Conservation (phyloP, 2,888 invertebrate species). For the Heterodera filipjevi region DNA sequence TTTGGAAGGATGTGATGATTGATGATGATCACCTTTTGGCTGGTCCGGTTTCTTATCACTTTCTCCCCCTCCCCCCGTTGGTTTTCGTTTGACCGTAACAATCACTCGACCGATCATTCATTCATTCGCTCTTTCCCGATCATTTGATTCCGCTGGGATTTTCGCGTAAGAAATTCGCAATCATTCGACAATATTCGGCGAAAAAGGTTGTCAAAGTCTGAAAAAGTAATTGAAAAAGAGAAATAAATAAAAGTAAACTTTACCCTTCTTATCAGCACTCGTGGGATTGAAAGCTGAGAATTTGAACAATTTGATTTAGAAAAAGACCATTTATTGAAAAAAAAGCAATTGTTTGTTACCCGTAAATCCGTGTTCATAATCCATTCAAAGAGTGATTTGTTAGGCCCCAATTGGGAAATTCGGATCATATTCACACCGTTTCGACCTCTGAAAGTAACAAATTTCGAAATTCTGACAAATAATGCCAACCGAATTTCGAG, state of each 20-base stretch:
- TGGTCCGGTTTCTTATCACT: too few relatives aligned
- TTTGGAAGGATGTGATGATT: too few relatives aligned
- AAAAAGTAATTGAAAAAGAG: not conserved
- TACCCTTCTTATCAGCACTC: conserved; percentile 41
- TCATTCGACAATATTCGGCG: conserved; percentile 18
- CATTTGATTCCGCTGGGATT: conserved; percentile 27
- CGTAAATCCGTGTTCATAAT: conserved; percentile 49
- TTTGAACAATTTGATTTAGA: not conserved
- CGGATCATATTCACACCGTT: conserved; percentile 47
- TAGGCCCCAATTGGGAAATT: conserved; percentile 29
- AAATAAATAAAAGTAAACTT: not conserved
- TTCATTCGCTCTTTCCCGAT: not conserved
- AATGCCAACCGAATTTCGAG: conserved; percentile 26
- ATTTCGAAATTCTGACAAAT: not conserved
- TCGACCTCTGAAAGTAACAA: conserved; percentile 42
- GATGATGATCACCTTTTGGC: too few relatives aligned
- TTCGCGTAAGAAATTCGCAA: conserved; percentile 19
- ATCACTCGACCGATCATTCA: not conserved
- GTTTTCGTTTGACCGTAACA: too few relatives aligned
- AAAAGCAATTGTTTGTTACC: too few relatives aligned
- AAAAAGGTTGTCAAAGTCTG: conserved; percentile 21
- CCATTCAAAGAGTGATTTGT: conserved; percentile 44
- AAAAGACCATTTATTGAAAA: not conserved
- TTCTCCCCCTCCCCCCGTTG: too few relatives aligned
- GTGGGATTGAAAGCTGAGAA: conserved; percentile 38